Base-by-base conservation (phyloP, 2,113 vertebrate species). In the Sceloporus tristichus region DNA sequence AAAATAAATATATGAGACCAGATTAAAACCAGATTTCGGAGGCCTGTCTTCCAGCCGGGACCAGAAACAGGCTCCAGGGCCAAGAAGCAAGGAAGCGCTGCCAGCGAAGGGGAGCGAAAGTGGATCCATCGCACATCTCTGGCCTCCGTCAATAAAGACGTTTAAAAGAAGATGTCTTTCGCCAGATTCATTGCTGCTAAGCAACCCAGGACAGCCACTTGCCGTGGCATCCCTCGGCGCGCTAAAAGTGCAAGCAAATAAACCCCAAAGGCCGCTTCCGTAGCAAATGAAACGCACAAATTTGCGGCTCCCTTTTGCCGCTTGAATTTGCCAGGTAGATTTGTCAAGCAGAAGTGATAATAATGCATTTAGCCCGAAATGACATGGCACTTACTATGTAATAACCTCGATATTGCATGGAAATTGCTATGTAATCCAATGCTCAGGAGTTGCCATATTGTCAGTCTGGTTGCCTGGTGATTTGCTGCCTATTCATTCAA, bases 401-500 rank as follows among this genome's bases (percentile, higher is more conserved):
- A 96, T 94, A 93, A 94, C 87, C 89, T 92, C 86, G 84, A 87
- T 94, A 94, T 92, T 89, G 91, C 93, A 92, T 89, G 93, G 93
- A 94, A 95, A 95, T 94, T 82, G 81, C 93, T 92, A 90, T 94
- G 93, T 94, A 95, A 96, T 93, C 89, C 93, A 90, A 77, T 59
- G 90, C 89, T 82, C 0, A 2, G 87, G n/a, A 84, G 90, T 34
- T 94, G 93, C 93, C 92, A 85, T 90, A 88, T 92, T 89, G 91
- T 94, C 92, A 29, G 76, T 14, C 19, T 19, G 87, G 19, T 91
- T 91, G 85, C 91, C 71, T 82, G 89, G 92, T 88, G 92, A 93
- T 94, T 93, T 93, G 80, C 92, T 53, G 89, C 91, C 90, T 94
- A 84, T 94, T 93, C 92, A 84, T 87, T 90, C 90, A 89, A 54